Conservation (phyloP, 1,140 invertebrate species). For the Caenorhabditis tropicalis region DNA sequence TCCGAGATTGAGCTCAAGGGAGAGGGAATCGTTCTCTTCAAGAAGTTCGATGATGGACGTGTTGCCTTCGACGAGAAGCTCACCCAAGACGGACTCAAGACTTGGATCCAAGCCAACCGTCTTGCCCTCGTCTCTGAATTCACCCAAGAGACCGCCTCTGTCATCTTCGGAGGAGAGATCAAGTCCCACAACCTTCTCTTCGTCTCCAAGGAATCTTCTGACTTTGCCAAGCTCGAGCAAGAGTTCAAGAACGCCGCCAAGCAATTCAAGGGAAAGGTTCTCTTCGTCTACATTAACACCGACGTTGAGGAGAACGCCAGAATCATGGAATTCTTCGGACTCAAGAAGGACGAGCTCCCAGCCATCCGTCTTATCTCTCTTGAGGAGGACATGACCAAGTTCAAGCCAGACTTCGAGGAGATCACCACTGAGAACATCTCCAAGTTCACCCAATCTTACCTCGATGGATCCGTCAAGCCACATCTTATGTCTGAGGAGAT, state of each 20-base stretch:
- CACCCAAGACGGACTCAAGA: slow-evolving; percentile 79
- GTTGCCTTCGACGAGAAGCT: slow-evolving; percentile 81
- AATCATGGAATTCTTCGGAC: slow-evolving; percentile 98
- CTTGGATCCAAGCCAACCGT: slow-evolving; percentile 85
- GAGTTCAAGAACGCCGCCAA: slow-evolving; percentile 79
- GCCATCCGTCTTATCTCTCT: slow-evolving; percentile 89
- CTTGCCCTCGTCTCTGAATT: slow-evolving; percentile 95
- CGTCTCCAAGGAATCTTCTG: slow-evolving; percentile 83
- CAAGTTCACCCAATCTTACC: slow-evolving; percentile 85
- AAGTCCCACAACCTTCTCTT: slow-evolving; percentile 94
- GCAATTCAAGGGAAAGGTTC: slow-evolving; percentile 85
- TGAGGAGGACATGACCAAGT: slow-evolving; percentile 96
- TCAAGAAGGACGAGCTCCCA: slow-evolving; percentile 90
- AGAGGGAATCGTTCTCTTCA: slow-evolving; percentile 84
- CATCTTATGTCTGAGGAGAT: slow-evolving; percentile 91
- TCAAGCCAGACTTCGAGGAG: slow-evolving; percentile 85
- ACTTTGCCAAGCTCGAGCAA: slow-evolving; percentile 80
- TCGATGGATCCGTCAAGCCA: slow-evolving; percentile 87
- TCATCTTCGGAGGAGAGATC: slow-evolving; percentile 97
- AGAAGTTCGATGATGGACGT: slow-evolving; percentile 94
- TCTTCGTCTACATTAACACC: slow-evolving; percentile 93
- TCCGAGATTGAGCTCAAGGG: slow-evolving; percentile 80
- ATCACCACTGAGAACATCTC: slow-evolving; percentile 81
- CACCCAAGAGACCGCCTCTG: slow-evolving; percentile 93
- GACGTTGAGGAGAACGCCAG: slow-evolving; percentile 93